phyloP scores from a whole-genome alignment of 2,888 invertebrate species.

The Ecliptopera silaceata region DNA sequence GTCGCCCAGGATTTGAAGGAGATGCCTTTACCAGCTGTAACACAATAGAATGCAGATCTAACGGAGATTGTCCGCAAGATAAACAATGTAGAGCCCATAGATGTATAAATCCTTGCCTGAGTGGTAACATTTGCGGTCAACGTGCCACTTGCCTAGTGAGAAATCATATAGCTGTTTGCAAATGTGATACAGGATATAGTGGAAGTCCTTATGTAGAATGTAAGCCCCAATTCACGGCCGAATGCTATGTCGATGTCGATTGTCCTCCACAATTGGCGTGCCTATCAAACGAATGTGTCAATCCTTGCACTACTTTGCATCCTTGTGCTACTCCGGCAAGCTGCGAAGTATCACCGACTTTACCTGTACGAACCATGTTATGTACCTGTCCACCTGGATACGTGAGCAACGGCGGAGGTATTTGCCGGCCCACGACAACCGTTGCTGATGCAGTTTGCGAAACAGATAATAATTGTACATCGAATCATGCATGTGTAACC shows the following conservation, averaged over 20 bases:
- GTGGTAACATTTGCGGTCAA: slow-evolving; percentile 89
- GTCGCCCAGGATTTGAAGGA: slow-evolving; percentile 91
- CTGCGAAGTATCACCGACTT: slow-evolving; percentile 91
- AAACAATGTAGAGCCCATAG: slow-evolving; percentile 93
- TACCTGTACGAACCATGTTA: slow-evolving; percentile 94
- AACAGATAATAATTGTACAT: slow-evolving; percentile 89
- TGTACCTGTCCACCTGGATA: slow-evolving; percentile 95
- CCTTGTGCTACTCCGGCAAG: slow-evolving; percentile 92
- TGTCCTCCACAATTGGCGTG: slow-evolving; percentile 92
- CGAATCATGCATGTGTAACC: slow-evolving; percentile 90
- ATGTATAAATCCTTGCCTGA: slow-evolving; percentile 92
- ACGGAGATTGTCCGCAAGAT: slow-evolving; percentile 93
- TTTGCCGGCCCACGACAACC: slow-evolving; percentile 89
- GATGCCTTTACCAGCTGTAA: slow-evolving; percentile 89
- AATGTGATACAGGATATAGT: slow-evolving; percentile 88
- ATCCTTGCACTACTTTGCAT: slow-evolving; percentile 90
- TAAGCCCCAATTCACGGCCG: slow-evolving; percentile 86
- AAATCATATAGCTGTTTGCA: slow-evolving; percentile 93
- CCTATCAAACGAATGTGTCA: slow-evolving; percentile 90
- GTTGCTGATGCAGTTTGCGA: slow-evolving; percentile 86
- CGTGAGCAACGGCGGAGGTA: slow-evolving; percentile 92
- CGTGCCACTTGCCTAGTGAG: slow-evolving; percentile 91
- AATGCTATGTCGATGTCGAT: slow-evolving; percentile 92
- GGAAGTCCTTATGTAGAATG: slow-evolving; percentile 94
- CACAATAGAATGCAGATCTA: slow-evolving; percentile 92